phyloP scores from a whole-genome alignment of 1,140 invertebrate genomes.

The Brachionus paranguensis region DNA sequence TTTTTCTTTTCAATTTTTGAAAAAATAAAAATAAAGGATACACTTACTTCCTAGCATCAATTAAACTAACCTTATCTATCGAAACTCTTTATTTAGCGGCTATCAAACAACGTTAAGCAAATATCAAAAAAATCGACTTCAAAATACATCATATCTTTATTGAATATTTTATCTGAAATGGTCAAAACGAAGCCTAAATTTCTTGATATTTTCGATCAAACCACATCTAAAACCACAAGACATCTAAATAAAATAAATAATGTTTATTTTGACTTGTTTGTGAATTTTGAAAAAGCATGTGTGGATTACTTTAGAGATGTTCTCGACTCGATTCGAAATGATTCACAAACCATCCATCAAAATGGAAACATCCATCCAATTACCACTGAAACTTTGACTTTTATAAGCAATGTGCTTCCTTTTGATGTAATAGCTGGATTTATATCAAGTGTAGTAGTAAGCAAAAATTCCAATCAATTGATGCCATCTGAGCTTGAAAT shows the following conservation, averaged over 20 bases:
- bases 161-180: background rate
- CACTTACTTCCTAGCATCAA: no score
- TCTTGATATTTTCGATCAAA: slow-evolving; percentile 14
- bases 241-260: slow-evolving; percentile 7
- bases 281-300: slow-evolving; percentile 33
- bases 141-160: background rate
- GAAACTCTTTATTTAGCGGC: background rate
- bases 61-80: background rate
- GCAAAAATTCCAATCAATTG: slow-evolving; percentile 20
- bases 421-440: slow-evolving; percentile 39
- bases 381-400: slow-evolving; percentile 8
- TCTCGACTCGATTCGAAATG: background rate
- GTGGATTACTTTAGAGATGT: background rate
- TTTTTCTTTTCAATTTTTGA: no score
- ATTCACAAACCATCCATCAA: background rate
- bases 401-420: slow-evolving; percentile 14
- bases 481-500: slow-evolving; percentile 26
- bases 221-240: background rate
- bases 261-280: slow-evolving; percentile 1
- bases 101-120: slow-evolving; percentile 3
- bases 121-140: background rate
- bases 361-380: slow-evolving; percentile 38
- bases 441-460: slow-evolving; percentile 32
- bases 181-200: slow-evolving; percentile 3
- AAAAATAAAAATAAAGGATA: no score